phyloP scores from a whole-genome alignment of 2,113 vertebrate species.

The Emydocephalus ijimae region DNA sequence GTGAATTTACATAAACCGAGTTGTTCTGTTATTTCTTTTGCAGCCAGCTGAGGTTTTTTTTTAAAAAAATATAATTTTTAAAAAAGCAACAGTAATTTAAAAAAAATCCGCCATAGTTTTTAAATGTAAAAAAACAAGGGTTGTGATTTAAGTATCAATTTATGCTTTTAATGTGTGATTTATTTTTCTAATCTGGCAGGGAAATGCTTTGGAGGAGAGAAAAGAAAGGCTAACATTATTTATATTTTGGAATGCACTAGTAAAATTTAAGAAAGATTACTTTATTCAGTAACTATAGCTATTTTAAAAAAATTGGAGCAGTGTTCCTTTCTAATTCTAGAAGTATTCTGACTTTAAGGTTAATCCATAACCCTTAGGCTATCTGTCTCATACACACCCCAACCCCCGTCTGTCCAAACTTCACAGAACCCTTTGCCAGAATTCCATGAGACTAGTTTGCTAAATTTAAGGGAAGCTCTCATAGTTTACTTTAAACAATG shows the following conservation, averaged over 20 bases:
- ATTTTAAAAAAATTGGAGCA: neutral
- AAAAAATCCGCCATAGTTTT: neutral
- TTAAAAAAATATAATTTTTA: neutral
- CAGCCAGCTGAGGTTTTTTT: neutral
- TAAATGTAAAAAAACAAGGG: conserved; percentile 11
- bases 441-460: neutral
- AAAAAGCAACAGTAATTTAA: neutral
- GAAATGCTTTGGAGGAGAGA: neutral
- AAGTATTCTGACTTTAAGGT: neutral
- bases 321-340: neutral
- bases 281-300: neutral
- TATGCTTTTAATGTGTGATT: neutral
- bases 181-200: neutral
- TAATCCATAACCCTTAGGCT: neutral
- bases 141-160: neutral
- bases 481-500: neutral
- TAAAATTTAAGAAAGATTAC: neutral
- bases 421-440: neutral
- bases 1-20: neutral
- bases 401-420: neutral
- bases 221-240: neutral
- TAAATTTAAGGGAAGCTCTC: neutral
- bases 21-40: conserved; percentile 1
- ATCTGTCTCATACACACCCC: neutral
- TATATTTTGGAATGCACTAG: neutral